Conservation (phyloP, 2,888 invertebrate genomes). For the Oegoconia quadripuncta region DNA sequence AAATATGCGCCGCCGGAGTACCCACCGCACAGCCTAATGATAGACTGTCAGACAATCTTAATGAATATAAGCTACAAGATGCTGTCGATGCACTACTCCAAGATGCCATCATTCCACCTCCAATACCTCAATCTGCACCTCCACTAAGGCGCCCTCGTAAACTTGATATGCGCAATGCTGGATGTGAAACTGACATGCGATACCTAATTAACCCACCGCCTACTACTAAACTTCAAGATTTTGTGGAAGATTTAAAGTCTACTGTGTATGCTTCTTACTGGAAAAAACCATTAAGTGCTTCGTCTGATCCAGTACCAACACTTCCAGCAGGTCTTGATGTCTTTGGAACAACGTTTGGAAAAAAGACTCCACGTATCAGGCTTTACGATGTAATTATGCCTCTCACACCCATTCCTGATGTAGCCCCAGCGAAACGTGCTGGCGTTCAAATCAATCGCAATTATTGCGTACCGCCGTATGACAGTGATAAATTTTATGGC, state of each 20-base stretch:
- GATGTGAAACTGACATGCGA: slow-evolving; percentile 22
- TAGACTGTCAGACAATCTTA: slow-evolving; percentile 22
- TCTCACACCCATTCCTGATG: slow-evolving; percentile 23
- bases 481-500: slow-evolving; percentile 50
- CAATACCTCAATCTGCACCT: slow-evolving; percentile 20
- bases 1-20: slow-evolving; percentile 37
- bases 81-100: slow-evolving; percentile 36
- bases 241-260: slow-evolving; percentile 34
- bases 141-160: slow-evolving; percentile 21
- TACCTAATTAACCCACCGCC: slow-evolving; percentile 32
- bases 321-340: slow-evolving; percentile 31
- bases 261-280: slow-evolving; percentile 36
- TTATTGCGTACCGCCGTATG: slow-evolving; percentile 42
- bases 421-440: slow-evolving; percentile 24
- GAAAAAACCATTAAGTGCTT: slow-evolving; percentile 30
- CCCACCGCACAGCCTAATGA: slow-evolving; percentile 24
- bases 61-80: slow-evolving; percentile 35
- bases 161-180: slow-evolving; percentile 30
- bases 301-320: slow-evolving; percentile 29
- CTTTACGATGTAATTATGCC: slow-evolving; percentile 39
- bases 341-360: slow-evolving; percentile 27
- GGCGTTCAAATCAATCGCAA: slow-evolving; percentile 30
- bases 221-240: slow-evolving; percentile 34
- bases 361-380: slow-evolving; percentile 19
- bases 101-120: slow-evolving; percentile 32